Evolutionary conservation across 2,888 invertebrate genomes (phyloP), one percentile per base, ranked within the genome.

Genomic region (Trissonchulus latispiculum): DNA sequence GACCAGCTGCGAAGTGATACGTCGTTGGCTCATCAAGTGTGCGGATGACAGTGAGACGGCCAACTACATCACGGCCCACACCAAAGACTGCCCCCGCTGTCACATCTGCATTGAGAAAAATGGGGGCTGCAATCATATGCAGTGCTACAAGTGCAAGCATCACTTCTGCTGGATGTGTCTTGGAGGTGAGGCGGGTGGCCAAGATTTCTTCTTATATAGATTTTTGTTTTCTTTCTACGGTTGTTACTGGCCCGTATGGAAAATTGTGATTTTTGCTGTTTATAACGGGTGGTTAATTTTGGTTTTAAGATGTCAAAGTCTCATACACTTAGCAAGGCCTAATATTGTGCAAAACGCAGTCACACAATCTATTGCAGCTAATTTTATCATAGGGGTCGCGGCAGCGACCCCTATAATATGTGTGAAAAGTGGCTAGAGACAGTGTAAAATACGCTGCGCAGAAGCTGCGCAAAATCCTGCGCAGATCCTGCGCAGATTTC

Each of bases 151-250:
- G 77, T 99, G 99, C 85, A 92, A 95, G 84, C 91, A 94, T 85
- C 97, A 99, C 85, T 99, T 99, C 84, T 99, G 99, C 85, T 99
- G 99, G 99, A 97, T 99, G 90, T 99, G 99, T 84, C 87, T 97
- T 76, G 95, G 95, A 73, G 86, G 86, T n/a, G n/a, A n/a, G n/a
- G n/a, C n/a, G 85, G 76, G 78, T 79, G 75, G 23, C 15, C 15
- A 48, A 48, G 23, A 48, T 48, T 18, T 18, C 15, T 15, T 18
- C 15, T 8, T 33, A 29, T 23, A 28, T 29, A 68, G 23, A 33
- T 70, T 32, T 61, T 61, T 29, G n/a, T 62, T 33, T 35, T 67
- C 28, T 70, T 70, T 32, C 15, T 59, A 23, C 61, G 71, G 31
- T 29, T 15, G 70, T 23, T n/a, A 18, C 18, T 29, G 29, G 31